Evolutionary conservation across 2,888 invertebrate species (phyloP).

Genomic region (Limulus polyphemus): DNA sequence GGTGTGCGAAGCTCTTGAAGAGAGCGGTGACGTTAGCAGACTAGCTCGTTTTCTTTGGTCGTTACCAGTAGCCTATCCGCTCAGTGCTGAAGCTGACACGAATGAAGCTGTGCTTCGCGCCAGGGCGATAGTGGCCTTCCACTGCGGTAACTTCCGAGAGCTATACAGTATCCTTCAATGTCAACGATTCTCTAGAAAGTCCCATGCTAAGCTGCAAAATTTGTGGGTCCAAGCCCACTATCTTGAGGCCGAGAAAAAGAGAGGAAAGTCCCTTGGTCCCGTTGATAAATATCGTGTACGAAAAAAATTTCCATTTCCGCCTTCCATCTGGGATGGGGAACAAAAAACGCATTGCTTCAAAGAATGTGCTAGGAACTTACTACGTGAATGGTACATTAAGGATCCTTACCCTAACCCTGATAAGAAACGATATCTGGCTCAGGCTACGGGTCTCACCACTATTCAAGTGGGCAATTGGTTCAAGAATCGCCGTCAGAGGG

Average conservation of each 20-base stretch:
- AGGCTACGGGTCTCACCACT: slow-evolving; percentile 78
- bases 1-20: slow-evolving; percentile 89
- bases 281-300: slow-evolving; percentile 86
- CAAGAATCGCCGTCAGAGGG: slow-evolving; percentile 74
- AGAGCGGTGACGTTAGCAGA: slow-evolving; percentile 80
- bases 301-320: slow-evolving; percentile 82
- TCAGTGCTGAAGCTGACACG: slow-evolving; percentile 56
- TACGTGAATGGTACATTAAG: slow-evolving; percentile 96
- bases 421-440: slow-evolving; percentile 79
- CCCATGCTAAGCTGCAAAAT: slow-evolving; percentile 71
- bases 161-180: slow-evolving; percentile 77
- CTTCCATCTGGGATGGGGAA: slow-evolving; percentile 91
- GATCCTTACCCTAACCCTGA: slow-evolving; percentile 93
- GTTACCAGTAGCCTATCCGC: slow-evolving; percentile 78
- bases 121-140: slow-evolving; percentile 74
- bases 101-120: slow-evolving; percentile 77
- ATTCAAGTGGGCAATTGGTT: slow-evolving; percentile 92
- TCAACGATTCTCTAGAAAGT: slow-evolving; percentile 76
- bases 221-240: slow-evolving; percentile 94
- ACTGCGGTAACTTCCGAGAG: slow-evolving; percentile 77
- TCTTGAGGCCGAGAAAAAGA: slow-evolving; percentile 77
- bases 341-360: slow-evolving; percentile 97
- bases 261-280: slow-evolving; percentile 79
- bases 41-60: slow-evolving; percentile 80
- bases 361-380: slow-evolving; percentile 76